Base-by-base conservation (phyloP, 37 sponge, comb jelly and placozoan species). In the Hexactinellida sp. region DNA sequence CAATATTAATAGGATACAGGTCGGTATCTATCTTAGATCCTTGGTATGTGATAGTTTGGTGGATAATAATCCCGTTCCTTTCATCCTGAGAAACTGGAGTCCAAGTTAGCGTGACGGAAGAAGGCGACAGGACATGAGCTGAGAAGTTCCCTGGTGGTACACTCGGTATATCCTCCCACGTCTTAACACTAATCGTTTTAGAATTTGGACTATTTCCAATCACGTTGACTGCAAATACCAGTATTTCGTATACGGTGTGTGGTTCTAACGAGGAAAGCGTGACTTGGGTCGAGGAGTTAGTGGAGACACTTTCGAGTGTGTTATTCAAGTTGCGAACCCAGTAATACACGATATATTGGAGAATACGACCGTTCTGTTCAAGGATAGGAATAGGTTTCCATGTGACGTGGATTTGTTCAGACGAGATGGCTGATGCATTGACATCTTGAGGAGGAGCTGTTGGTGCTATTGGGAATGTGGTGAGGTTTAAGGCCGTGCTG, bases 391-490 rank as follows among this genome's bases (percentile, higher is more conserved):
- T 63, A 23, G 76, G 76, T 32, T 63, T 63, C 76, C 76, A 63
- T 23, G 25, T 63, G 76, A 63, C 76, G 13, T 7, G 76, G 13
- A 63, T 63, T 63, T 63, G 3, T 3, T 63, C 76, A 63, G 76
- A 63, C 13, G 76, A 10, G 30, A 63, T 63, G 13, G 76, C 25
- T 7, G 76, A 25, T n/a, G 34, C 76, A 28, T 63, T 63, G 25
- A 63, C 76, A 63, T 63, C 76, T 63, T 63, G 76, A 63, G 76
- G 76, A 32, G 76, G 76, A 63, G 76, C 76, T 21, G 76, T 32
- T 10, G 76, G 76, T 25, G 76, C 25, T 63, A 28, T 28, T 32
- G 76, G 76, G 25, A 63, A 23, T 63, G 76, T 63, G 25, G 76
- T 28, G 25, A 63, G 28, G 30, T 63, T 63, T 3, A 63, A 21